Base-by-base conservation (phyloP, 2,888 invertebrate genomes). In the Thecocarcelia acutangulata region DNA sequence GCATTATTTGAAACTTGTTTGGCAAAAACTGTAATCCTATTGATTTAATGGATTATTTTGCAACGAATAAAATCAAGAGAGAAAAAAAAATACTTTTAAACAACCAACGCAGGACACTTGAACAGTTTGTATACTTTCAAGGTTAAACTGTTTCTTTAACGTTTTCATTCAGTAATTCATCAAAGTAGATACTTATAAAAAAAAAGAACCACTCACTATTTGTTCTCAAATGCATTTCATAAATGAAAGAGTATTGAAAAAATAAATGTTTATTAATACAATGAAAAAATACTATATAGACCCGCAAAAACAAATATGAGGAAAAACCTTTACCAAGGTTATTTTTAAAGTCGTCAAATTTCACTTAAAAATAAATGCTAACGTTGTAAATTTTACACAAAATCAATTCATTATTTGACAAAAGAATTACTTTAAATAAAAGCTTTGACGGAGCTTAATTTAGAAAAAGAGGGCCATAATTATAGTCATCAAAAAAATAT, bases 111-210 rank as follows among this genome's bases (percentile, higher is more conserved):
- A 61, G 56, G 52, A 78, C 52, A 64, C 72, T 78, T 78, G 58
- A 64, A 54, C 52, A 54, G 44, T 52, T 72, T 50, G 24, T 72
- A 17, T 52, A 59, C 17, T 59, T 78, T 78, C 72, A 78, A 72
- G 78, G 78, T 73, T 24, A 69, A 61, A 24, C 48, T 74, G 40
- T 9, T 33, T 72, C 52, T 77, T 79, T 52, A 72, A 72, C 40
- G 54, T 78, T 59, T 59, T 44, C 61, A 68, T 76, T 64, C 44
- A 73, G 66, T 79, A 73, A 79, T 73, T 78, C 66, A 79, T 68
- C 59, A 79, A 73, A 54, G 52, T 59, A 52, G 33, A 61, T 33
- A 63, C 72, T 61, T 61, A 21, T 72, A 33, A 6, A 56, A 54
- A 19, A 44, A 52, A 28, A 64, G n/a, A 68, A 15, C 19, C 42